Conservation (phyloP, 35 echinoderm and acorn worm species). For the Apostichopus japonicus region DNA sequence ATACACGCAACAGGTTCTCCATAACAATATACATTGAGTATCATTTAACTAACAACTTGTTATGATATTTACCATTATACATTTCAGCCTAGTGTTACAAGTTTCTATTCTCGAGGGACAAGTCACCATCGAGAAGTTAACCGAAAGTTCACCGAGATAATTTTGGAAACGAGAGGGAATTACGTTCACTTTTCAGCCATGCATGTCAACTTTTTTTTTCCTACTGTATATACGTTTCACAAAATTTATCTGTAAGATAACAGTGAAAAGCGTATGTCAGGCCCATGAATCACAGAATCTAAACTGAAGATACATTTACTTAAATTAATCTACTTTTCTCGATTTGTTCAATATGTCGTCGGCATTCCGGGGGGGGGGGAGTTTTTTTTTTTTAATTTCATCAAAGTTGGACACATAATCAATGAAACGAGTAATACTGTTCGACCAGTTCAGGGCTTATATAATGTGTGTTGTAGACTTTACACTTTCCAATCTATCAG, state of each 20-base stretch:
- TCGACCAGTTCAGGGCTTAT: no score
- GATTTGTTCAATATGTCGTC: slow-evolving; percentile 4
- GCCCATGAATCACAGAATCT: neutral
- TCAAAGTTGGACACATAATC: slow-evolving; percentile 14
- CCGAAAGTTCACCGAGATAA: neutral
- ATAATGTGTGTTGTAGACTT: no score
- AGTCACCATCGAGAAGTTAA: neutral
- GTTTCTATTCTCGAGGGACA: neutral
- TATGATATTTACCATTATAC: neutral
- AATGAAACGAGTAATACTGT: neutral
- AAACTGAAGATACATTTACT: slow-evolving; percentile 14
- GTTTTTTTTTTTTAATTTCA: neutral
- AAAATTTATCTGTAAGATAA: neutral
- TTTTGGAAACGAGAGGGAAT: neutral
- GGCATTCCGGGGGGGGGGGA: neutral
- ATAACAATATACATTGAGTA: no score
- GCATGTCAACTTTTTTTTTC: neutral
- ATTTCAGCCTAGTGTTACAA: neutral
- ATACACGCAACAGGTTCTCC: no score
- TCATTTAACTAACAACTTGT: no score
- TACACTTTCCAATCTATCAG: neutral
- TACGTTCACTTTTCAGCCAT: neutral
- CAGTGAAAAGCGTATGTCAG: neutral
- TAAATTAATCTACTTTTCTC: slow-evolving; percentile 15
- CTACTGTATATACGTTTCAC: neutral